Conservation (phyloP, 2,888 invertebrate species). For the Zonitis immaculata region DNA sequence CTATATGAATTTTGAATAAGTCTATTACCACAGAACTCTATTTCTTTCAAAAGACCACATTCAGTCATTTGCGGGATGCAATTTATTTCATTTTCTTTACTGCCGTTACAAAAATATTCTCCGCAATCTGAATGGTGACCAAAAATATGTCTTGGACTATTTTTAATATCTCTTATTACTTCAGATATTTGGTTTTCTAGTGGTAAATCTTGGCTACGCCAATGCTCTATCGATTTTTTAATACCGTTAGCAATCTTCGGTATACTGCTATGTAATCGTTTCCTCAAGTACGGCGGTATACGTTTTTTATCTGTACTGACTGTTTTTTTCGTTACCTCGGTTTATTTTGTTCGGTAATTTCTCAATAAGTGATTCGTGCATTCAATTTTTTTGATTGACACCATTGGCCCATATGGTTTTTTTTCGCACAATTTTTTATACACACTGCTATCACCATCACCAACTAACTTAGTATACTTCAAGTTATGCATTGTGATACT, state of each 20-base stretch:
- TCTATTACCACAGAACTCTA: background rate
- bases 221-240: too few species aligned
- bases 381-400: slow-evolving; percentile 32
- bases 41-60: background rate
- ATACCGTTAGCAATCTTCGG: too few species aligned
- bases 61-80: background rate
- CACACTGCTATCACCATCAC: slow-evolving; percentile 40
- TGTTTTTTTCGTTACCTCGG: too few species aligned
- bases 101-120: background rate
- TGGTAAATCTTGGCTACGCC: too few species aligned
- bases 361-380: slow-evolving; percentile 26
- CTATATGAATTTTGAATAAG: background rate
- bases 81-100: background rate
- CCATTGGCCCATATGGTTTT: slow-evolving; percentile 24
- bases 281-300: too few species aligned
- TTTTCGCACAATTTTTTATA: slow-evolving; percentile 27
- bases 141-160: background rate
- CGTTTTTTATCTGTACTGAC: too few species aligned
- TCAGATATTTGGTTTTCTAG: too few species aligned
- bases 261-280: too few species aligned
- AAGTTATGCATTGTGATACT: slow-evolving; percentile 31
- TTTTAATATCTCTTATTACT: too few species aligned
- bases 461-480: slow-evolving; percentile 32
- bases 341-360: slow-evolving; percentile 11
- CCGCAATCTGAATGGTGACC: background rate